Evolutionary conservation across 2,797 vertebrate genomes (phyloP), one percentile per base, ranked within the genome.

Genomic region (Ptychadena robeensis): DNA sequence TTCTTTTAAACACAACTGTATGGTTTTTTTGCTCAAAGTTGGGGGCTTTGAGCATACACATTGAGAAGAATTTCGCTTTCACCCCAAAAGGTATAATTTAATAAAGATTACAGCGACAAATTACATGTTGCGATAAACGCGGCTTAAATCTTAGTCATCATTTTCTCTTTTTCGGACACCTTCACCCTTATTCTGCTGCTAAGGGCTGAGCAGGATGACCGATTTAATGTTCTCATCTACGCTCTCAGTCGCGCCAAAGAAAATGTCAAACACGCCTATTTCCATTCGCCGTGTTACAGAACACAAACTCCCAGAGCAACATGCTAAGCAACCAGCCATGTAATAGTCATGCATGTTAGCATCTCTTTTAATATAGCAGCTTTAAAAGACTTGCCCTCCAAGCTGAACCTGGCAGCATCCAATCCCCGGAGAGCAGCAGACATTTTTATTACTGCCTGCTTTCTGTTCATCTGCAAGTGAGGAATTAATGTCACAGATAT

Each of bases 401-500:
- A 82, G 80, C 64, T 38, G 64, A 82, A 67, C 72, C 70, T 73
- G 25, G 40, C 10, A 63, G 27, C 25, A 68, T 18, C 80, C 44
- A 35, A 74, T 59, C 63, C 30, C 22, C 35, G 2, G 53, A 70
- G 65, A 70, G 53, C 3, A 61, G 14, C 25, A 77, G 57, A 69
- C 31, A 77, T 48, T 75, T 82, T 48, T 77, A 77, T 82, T 77
- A 48, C 38, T 4, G 37, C 11, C 73, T 12, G 27, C 25, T 4
- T 53, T 65, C 35, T 48, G 57, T 44, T 82, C 67, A 71, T 71
- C 57, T 64, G 28, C 31, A 71, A 59, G 63, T 57, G 35, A 35
- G n/a, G 57, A 69, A 77, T 82, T 74, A 82, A 82, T 77, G 81
- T 71, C 73, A 82, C 64, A 53, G 66, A 71, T 61, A 82, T 82